Conservation (phyloP, 2,113 vertebrate genomes). For the Globicephala melas region DNA sequence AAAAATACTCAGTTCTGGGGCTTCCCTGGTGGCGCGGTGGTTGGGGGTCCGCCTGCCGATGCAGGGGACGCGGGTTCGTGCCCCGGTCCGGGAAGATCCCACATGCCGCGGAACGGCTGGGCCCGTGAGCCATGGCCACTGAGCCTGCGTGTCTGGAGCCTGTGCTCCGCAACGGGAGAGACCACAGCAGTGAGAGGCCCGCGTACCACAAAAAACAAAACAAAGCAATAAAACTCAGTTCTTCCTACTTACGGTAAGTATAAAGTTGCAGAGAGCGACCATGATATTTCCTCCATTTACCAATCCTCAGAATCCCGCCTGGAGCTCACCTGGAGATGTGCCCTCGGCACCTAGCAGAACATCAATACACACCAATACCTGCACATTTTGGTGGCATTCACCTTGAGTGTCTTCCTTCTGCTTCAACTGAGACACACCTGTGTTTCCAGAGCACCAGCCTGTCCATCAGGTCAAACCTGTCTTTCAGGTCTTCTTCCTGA, state of each 20-base stretch:
- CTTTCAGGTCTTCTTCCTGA: too few relatives aligned
- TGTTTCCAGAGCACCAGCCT: rapidly evolving
- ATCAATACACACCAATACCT: rapidly evolving
- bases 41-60: too few relatives aligned
- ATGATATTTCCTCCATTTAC: rapidly evolving
- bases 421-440: rapidly evolving
- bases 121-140: too few relatives aligned
- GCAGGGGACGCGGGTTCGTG: too few relatives aligned
- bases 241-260: neutral
- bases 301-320: neutral
- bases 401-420: rapidly evolving
- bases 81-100: too few relatives aligned
- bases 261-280: neutral
- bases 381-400: rapidly evolving
- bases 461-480: rapidly evolving
- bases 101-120: too few relatives aligned
- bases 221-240: neutral
- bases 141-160: too few relatives aligned
- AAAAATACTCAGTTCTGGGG: neutral
- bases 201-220: too few relatives aligned
- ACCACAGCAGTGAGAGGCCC: too few relatives aligned
- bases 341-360: rapidly evolving
- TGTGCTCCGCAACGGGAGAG: too few relatives aligned
- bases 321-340: neutral
- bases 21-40: too few relatives aligned